Evolutionary conservation across 2,113 vertebrate genomes (phyloP).

Genomic region (Hepsetus odoe): DNA sequence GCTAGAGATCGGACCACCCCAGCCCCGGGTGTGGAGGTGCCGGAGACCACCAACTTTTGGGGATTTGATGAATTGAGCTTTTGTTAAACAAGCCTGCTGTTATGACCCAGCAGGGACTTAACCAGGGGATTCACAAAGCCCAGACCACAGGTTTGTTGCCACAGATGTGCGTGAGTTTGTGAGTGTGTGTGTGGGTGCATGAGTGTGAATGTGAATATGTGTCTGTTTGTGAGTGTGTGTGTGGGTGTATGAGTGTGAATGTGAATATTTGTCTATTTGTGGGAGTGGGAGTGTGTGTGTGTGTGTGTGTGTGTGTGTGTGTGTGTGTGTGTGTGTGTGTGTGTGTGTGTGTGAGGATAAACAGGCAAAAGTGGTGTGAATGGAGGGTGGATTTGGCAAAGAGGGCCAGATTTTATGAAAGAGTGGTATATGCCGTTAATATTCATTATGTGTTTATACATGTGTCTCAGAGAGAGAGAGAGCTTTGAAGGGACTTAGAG

Average conservation of each 20-base stretch:
- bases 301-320: constrained; percentile 10
- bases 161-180: constrained; percentile 42
- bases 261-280: constrained; percentile 12
- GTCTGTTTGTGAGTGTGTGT: constrained; percentile 5
- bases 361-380: constrained; percentile 10
- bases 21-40: constrained; percentile 17
- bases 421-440: neutral
- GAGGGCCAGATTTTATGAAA: constrained; percentile 4
- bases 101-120: constrained; percentile 42
- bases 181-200: constrained; percentile 1
- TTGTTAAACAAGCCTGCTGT: constrained; percentile 41
- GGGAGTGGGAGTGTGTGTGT: constrained; percentile 3
- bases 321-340: constrained; percentile 12
- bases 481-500: neutral
- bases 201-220: constrained; percentile 7
- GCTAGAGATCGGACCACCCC: constrained; percentile 28
- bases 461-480: neutral
- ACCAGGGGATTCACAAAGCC: constrained; percentile 34
- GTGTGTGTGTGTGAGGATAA: neutral
- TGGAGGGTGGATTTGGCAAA: constrained; percentile 3
- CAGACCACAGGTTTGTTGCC: constrained; percentile 33
- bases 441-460: constrained; percentile 7
- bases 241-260: neutral
- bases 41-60: constrained; percentile 23
- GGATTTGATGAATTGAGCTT: constrained; percentile 48